Percentiles rank a stretch among this genome's conserved stretches.
Conservation (phyloP, 2,113 vertebrate genomes). For the Onychostruthus taczanowskii region DNA sequence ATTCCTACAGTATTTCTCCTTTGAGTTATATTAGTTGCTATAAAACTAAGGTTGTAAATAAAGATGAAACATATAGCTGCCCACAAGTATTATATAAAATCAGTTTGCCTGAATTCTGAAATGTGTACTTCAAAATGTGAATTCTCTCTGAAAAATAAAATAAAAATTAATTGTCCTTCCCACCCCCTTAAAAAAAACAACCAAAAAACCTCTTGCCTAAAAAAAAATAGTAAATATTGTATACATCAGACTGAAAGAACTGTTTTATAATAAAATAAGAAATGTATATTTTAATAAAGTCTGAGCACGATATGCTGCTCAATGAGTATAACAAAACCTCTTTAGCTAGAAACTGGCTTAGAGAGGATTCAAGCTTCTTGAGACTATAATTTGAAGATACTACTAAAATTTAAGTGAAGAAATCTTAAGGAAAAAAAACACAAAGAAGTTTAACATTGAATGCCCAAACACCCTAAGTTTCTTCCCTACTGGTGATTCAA, state of each 20-base stretch:
- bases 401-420: neutral
- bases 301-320: neutral
- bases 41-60: neutral
- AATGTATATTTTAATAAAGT: neutral
- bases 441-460: neutral
- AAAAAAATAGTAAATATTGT: neutral
- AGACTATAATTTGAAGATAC: neutral
- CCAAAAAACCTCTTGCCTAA: fast-evolving
- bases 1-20: neutral
- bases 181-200: fast-evolving
- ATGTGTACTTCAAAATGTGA: neutral
- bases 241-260: neutral
- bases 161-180: neutral
- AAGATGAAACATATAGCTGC: neutral
- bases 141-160: neutral
- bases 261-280: neutral
- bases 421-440: neutral
- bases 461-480: neutral
- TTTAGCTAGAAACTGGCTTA: neutral
- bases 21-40: neutral
- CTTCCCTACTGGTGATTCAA: neutral
- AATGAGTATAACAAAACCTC: fast-evolving
- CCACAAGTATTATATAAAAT: neutral
- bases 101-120: neutral
- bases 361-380: neutral